Conservation (phyloP, 2,888 invertebrate species). For the Drosophila paranaensis region DNA sequence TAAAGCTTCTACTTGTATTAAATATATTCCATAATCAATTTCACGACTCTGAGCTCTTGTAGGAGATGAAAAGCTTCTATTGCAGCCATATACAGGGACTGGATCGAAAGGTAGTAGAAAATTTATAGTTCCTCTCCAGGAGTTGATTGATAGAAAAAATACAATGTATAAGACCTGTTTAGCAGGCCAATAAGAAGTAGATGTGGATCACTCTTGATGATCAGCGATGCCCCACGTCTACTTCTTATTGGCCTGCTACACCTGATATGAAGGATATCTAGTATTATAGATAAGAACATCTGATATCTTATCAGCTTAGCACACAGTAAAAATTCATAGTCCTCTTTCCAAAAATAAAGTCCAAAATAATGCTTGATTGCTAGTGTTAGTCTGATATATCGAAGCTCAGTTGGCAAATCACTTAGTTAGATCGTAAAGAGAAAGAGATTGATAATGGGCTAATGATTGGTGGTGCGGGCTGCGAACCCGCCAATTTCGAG, state of each 20-base stretch:
- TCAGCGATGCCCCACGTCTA: no score
- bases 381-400: no score
- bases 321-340: neutral
- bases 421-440: neutral
- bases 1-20: neutral
- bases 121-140: neutral
- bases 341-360: neutral
- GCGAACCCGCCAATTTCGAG: slow-evolving; percentile 1
- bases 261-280: no score
- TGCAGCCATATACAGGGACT: neutral
- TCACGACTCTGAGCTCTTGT: no score
- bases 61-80: neutral
- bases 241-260: no score
- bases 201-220: no score
- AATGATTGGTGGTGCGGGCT: slow-evolving; percentile 5
- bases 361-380: neutral
- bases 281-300: no score
- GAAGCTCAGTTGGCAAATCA: neutral
- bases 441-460: slow-evolving; percentile 9
- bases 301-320: neutral
- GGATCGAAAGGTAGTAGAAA: neutral
- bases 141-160: neutral
- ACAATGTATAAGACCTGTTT: neutral
- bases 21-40: no score
- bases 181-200: no score